Evolutionary conservation across 2,113 vertebrate species (phyloP).

Genomic region (Struthio camelus): DNA sequence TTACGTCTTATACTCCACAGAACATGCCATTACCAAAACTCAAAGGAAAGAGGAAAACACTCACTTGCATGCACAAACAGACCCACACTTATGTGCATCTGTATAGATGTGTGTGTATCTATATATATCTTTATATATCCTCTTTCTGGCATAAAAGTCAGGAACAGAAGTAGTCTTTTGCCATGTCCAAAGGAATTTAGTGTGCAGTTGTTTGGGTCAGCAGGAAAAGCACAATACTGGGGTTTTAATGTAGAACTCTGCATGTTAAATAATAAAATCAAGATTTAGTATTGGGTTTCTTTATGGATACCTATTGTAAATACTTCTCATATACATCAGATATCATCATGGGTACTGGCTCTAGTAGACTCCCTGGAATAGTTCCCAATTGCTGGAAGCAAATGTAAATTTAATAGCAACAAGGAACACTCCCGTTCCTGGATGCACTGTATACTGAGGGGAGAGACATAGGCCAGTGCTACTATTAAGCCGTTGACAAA

Average conservation of each 20-base stretch:
- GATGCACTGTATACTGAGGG: background rate
- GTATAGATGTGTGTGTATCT: background rate
- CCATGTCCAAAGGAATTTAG: background rate
- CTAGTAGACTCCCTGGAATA: background rate
- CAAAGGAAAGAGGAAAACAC: background rate
- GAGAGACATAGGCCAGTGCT: background rate
- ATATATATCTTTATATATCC: background rate
- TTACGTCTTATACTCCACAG: background rate
- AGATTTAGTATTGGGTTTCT: background rate
- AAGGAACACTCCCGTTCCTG: background rate
- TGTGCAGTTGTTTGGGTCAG: background rate
- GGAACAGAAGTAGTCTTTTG: background rate
- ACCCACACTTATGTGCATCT: background rate
- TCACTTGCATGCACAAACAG: background rate
- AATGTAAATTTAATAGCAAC: background rate
- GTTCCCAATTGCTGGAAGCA: background rate
- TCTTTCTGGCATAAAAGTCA: background rate
- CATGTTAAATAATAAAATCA: background rate
- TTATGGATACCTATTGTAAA: background rate
- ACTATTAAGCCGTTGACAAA: background rate
- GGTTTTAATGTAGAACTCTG: background rate
- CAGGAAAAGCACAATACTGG: background rate
- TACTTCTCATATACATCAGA: background rate
- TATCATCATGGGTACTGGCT: background rate
- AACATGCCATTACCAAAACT: background rate